phyloP scores from a whole-genome alignment of 2,888 invertebrate species.

The Junonia oenone region DNA sequence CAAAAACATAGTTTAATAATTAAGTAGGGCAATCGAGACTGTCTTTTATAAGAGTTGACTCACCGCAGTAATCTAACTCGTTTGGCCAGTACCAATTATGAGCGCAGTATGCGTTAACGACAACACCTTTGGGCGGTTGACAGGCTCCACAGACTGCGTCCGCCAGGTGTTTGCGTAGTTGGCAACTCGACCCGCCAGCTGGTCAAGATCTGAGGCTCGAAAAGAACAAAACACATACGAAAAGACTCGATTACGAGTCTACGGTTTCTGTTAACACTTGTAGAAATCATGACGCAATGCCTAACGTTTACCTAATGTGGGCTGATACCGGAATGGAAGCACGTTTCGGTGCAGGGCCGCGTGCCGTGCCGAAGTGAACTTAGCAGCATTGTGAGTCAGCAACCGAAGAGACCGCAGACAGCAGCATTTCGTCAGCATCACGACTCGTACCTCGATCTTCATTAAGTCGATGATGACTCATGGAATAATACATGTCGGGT shows the following conservation, averaged over 20 bases:
- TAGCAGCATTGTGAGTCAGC: conserved; percentile 39
- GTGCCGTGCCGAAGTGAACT: conserved; percentile 37
- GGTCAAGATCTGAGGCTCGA: conserved; percentile 31
- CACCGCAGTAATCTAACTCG: conserved; percentile 28
- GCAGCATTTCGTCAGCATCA: conserved; percentile 49
- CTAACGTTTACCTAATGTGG: conserved; percentile 73
- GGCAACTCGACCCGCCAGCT: conserved; percentile 18
- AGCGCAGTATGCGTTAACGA: conserved; percentile 8
- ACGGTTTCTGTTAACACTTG: conserved; percentile 31
- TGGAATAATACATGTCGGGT: conserved; percentile 77
- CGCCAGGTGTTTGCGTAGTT: conserved; percentile 8
- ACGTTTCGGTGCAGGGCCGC: conserved; percentile 39
- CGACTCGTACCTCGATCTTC: conserved; percentile 53
- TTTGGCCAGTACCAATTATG: conserved; percentile 18
- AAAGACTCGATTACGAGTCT: conserved; percentile 46
- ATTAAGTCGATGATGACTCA: conserved; percentile 66
- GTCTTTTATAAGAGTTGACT: conserved; percentile 30
- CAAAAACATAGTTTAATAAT: conserved; percentile 5
- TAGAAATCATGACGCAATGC: conserved; percentile 54
- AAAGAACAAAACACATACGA: conserved; percentile 61
- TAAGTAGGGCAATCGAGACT: conserved; percentile 1
- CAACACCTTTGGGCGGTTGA: conserved; percentile 14
- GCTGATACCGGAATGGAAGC: conserved; percentile 68
- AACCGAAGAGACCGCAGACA: conserved; percentile 29
- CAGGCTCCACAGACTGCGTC: conserved; percentile 6